Evolutionary conservation across 2,888 invertebrate species (phyloP).

Genomic region (Eupithecia inturbata): DNA sequence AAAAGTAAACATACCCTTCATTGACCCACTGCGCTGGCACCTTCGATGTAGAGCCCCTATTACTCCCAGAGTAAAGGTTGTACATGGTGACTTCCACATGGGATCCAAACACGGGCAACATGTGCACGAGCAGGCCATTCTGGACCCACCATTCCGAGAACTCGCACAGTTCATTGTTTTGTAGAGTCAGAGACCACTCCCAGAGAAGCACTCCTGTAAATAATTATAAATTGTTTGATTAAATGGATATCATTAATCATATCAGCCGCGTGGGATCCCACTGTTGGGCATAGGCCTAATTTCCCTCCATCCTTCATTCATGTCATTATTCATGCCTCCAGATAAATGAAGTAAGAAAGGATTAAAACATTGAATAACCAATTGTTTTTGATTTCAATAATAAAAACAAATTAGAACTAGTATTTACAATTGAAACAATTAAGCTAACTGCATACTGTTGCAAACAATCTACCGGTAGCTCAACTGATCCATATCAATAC

Average conservation of each 20-base stretch:
- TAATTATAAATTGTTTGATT: neutral
- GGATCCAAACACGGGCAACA: slow-evolving; percentile 84
- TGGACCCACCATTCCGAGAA: slow-evolving; percentile 85
- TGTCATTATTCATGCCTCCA: neutral
- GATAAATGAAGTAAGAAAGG: neutral
- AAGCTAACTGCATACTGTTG: too few species aligned
- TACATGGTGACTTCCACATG: slow-evolving; percentile 87
- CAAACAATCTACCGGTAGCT: too few species aligned
- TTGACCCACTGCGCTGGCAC: slow-evolving; percentile 86
- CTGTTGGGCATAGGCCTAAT: neutral
- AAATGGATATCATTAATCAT: neutral
- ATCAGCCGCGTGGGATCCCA: neutral
- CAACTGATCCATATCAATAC: too few species aligned
- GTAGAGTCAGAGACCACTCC: slow-evolving; percentile 88
- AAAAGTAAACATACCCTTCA: slow-evolving; percentile 67
- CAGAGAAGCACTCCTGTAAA: slow-evolving; percentile 85
- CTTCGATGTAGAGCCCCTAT: slow-evolving; percentile 81
- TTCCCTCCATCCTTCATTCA: neutral
- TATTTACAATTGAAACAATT: too few species aligned
- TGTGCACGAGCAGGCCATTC: slow-evolving; percentile 84
- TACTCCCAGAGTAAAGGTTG: slow-evolving; percentile 84
- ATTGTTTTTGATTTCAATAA: too few species aligned
- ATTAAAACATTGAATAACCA: too few species aligned
- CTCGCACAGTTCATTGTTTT: slow-evolving; percentile 70
- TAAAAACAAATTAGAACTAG: too few species aligned